Evolutionary conservation across 2,888 invertebrate species (phyloP).

Genomic region (Amaurobius ferox): DNA sequence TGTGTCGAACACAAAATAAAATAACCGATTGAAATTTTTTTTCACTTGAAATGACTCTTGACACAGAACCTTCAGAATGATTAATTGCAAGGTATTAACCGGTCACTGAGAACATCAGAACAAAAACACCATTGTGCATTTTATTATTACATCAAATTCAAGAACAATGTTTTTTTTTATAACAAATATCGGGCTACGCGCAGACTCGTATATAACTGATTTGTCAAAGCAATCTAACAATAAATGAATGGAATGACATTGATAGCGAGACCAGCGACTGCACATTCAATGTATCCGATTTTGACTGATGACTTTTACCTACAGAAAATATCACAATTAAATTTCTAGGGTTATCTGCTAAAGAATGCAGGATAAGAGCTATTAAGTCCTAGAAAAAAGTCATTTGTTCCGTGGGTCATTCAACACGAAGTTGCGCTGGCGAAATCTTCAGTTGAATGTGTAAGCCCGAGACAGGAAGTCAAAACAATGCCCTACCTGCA

Average conservation of each 20-base stretch:
- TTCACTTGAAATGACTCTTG: no score
- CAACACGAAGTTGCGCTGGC: background rate
- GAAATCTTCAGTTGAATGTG: background rate
- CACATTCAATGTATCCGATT: background rate
- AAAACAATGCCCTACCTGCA: slow-evolving; percentile 15
- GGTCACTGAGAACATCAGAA: background rate
- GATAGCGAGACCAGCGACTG: background rate
- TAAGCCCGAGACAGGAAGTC: slow-evolving; percentile 17
- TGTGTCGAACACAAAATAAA: no score
- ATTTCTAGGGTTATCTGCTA: background rate
- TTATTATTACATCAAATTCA: background rate
- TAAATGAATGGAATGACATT: background rate
- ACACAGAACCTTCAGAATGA: no score
- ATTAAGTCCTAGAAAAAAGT: background rate
- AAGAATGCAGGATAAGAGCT: slow-evolving; percentile 5
- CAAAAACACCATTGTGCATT: background rate
- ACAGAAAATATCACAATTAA: background rate
- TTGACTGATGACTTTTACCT: background rate
- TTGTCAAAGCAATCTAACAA: background rate
- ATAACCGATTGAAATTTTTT: no score
- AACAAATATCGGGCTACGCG: background rate
- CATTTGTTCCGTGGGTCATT: slow-evolving; percentile 19
- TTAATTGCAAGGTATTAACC: no score
- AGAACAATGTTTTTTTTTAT: background rate
- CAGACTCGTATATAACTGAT: background rate